phyloP scores from a whole-genome alignment of 2,888 invertebrate genomes.

The Thysanoteuthis rhombus region DNA sequence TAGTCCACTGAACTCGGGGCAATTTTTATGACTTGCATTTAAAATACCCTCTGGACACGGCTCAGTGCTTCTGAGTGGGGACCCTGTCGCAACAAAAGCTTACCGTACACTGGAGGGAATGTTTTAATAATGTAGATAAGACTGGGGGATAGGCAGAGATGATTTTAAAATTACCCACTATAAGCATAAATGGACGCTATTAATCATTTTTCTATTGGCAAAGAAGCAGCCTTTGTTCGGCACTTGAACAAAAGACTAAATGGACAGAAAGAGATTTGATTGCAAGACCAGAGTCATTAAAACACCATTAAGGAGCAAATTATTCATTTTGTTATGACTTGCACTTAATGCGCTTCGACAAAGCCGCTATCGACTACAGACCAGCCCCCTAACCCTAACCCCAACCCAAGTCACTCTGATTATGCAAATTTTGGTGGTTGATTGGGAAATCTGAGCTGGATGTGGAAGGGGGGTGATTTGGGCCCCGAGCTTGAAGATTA shows the following conservation, averaged over 20 bases:
- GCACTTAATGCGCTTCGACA: not conserved
- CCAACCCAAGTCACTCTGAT: no score
- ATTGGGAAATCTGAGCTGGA: not conserved
- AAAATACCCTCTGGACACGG: not conserved
- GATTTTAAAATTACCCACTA: not conserved
- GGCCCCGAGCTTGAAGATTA: not conserved
- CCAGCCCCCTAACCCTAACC: no score
- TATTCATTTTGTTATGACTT: not conserved
- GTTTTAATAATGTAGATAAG: not conserved
- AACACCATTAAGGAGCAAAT: not conserved
- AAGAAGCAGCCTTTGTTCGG: not conserved
- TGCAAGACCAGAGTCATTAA: not conserved
- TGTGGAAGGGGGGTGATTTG: not conserved
- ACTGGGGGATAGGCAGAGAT: not conserved
- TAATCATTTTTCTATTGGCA: conserved; percentile 12
- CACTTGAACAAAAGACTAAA: not conserved
- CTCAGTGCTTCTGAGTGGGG: not conserved
- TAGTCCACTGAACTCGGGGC: no score
- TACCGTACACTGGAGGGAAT: not conserved
- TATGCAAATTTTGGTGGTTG: not conserved
- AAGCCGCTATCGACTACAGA: not conserved
- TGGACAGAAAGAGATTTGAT: not conserved
- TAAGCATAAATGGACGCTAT: not conserved
- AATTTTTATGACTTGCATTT: not conserved
- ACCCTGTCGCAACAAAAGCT: not conserved